A percentile compares a stretch with the other conserved stretches of the same genome.
These are phyloP conservation scores for Ganaspis brasiliensis DNA, from an alignment of 2,888 invertebrate species.

Conservation along the genomic window DNA sequence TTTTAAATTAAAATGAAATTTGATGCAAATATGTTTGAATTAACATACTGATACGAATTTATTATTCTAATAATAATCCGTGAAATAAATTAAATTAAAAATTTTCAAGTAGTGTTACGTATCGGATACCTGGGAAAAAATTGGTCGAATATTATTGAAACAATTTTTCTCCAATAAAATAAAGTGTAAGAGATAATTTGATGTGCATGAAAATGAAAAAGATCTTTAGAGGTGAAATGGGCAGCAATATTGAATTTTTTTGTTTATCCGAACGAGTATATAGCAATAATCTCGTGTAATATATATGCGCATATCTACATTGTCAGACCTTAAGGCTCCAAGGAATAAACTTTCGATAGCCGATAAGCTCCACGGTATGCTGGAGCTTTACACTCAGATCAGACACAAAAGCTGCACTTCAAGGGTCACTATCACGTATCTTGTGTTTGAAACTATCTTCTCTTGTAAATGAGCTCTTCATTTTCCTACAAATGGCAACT, in stretches of 20 bases:
- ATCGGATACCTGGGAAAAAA: no score
- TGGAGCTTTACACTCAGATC: slow-evolving; percentile 19
- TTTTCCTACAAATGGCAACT: slow-evolving; percentile 28
- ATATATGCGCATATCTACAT: slow-evolving; percentile 37
- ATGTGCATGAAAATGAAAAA: neutral
- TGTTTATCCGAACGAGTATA: slow-evolving; percentile 10
- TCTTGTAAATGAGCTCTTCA: slow-evolving; percentile 22
- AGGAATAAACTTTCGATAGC: slow-evolving; percentile 38
- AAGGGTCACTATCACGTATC: slow-evolving; percentile 35
- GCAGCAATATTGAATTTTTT: slow-evolving; percentile 11
- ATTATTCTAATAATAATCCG: no score
- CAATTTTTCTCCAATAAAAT: no score
- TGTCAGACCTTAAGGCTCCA: slow-evolving; percentile 23
- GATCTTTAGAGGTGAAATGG: neutral
- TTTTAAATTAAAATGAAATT: no score
- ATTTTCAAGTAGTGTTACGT: no score
- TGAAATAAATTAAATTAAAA: no score
- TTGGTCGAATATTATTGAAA: no score
- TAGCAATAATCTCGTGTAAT: slow-evolving; percentile 31
- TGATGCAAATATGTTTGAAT: no score
- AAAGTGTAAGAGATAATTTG: no score
- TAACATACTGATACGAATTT: no score
- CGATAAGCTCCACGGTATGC: slow-evolving; percentile 19
- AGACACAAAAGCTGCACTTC: slow-evolving; percentile 35
- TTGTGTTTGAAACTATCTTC: neutral